A percentile compares a stretch with the other conserved stretches of the same genome.
Conservation (phyloP, 2,113 vertebrate genomes). For the Azemiops feae region DNA sequence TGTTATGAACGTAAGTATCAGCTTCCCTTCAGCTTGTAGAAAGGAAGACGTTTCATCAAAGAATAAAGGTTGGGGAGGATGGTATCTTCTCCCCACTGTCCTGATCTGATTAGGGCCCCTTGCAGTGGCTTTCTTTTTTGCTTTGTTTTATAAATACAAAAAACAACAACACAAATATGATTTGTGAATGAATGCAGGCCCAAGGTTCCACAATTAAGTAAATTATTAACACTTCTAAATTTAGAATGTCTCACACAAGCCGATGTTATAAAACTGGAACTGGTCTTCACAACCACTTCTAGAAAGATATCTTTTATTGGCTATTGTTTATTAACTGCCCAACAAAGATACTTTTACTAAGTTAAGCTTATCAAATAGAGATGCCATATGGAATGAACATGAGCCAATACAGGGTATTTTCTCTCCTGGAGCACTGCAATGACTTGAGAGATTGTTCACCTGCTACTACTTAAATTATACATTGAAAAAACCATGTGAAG, state of each 20-base stretch:
- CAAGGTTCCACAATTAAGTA: neutral
- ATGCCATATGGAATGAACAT: neutral
- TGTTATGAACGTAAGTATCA: neutral
- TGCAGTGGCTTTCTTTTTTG: neutral
- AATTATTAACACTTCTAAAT: neutral
- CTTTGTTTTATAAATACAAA: neutral
- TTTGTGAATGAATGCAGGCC: neutral
- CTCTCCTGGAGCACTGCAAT: neutral
- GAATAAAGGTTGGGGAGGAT: neutral
- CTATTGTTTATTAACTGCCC: neutral
- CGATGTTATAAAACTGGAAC: neutral
- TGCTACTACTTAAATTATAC: constrained; percentile 26
- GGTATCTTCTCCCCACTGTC: neutral
- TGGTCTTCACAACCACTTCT: neutral
- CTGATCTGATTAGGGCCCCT: neutral
- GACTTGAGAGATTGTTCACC: neutral
- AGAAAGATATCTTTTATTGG: neutral
- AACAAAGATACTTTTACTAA: neutral
- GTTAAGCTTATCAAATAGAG: neutral
- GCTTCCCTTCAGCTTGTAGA: neutral
- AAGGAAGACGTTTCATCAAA: neutral
- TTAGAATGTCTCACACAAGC: neutral
- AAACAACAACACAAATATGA: neutral
- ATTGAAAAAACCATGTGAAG: constrained; percentile 41
- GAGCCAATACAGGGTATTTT: neutral